Evolutionary conservation across 1,140 invertebrate genomes (phyloP), one percentile per base, ranked within the genome.

Genomic region (Triops cancriformis): DNA sequence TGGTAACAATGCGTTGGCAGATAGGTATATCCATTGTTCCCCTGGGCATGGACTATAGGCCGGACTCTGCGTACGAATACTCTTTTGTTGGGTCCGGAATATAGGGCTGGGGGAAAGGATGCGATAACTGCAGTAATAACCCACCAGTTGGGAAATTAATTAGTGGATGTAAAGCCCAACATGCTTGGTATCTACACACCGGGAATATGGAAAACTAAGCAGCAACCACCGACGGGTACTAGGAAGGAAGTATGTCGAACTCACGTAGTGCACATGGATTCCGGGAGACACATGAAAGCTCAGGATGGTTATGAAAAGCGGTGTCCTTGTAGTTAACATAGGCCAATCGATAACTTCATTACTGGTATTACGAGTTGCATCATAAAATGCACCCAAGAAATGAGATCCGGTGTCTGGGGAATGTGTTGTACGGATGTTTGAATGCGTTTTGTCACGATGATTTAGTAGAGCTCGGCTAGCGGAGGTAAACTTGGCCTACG

Each of bases 71-170:
- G 51, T 64, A 64, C 51, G 51, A 23, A 64, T 64, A 18, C 5
- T 23, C 51, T 64, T 64, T 64, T 64, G 51, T 64, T 7, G 23
- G 14, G 51, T n/a, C 51, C n/a, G 51, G 51, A 23, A 23, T n/a
- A 64, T 64, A 2, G 51, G 14, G 14, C 18, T 64, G 51, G 51
- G 51, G 51, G 2, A 37, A 37, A 37, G 31, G 31, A 37, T 64
- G 51, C 51, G 51, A 64, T 64, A 64, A 64, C 51, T 18, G 51
- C 10, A 64, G 51, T 64, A 64, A 64, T 64, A 64, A 64, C 51
- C 51, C n/a, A 23, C 14, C 51, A n/a, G 51, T 18, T 23, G 14
- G 51, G 3, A 64, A 64, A 64, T 64, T 64, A 64, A 64, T 64
- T 64, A 64, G 51, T 64, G 51, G 18, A 64, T 64, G 10, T 64